A percentile compares a stretch with the other conserved stretches of the same genome.
These are phyloP conservation scores for Addax nasomaculatus DNA, from an alignment of 2,113 vertebrate genomes.

Conservation along the genomic window DNA sequence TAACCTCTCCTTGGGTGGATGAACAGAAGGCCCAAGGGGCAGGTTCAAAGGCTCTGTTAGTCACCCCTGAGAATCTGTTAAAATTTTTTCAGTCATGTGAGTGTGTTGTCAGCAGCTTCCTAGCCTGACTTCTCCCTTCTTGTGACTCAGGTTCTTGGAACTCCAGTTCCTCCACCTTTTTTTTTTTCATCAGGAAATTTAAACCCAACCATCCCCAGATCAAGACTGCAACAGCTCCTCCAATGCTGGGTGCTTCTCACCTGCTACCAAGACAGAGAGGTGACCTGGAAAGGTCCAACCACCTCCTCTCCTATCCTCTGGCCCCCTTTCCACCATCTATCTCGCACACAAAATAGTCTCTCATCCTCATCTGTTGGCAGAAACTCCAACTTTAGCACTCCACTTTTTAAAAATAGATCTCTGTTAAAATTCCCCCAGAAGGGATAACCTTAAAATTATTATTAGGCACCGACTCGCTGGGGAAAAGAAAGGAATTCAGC, in stretches of 20 bases:
- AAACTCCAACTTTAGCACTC: neutral
- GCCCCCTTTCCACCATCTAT: accelerated
- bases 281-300: accelerated
- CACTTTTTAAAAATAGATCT: neutral
- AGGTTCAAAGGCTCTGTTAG: neutral
- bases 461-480: accelerated
- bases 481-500: neutral
- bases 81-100: neutral
- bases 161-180: neutral
- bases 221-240: no score
- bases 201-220: neutral
- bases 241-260: neutral
- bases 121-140: neutral
- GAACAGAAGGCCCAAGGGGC: no score
- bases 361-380: neutral
- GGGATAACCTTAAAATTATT: neutral
- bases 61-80: neutral
- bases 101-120: neutral
- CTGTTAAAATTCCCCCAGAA: neutral
- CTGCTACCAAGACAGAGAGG: neutral
- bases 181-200: neutral
- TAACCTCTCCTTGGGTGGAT: neutral
- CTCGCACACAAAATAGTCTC: neutral
- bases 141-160: neutral
- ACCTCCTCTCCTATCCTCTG: no score